Percentiles rank a stretch among this genome's conserved stretches.
Conservation (phyloP, 2,797 vertebrate genomes). For the Bradypodion ventrale region DNA sequence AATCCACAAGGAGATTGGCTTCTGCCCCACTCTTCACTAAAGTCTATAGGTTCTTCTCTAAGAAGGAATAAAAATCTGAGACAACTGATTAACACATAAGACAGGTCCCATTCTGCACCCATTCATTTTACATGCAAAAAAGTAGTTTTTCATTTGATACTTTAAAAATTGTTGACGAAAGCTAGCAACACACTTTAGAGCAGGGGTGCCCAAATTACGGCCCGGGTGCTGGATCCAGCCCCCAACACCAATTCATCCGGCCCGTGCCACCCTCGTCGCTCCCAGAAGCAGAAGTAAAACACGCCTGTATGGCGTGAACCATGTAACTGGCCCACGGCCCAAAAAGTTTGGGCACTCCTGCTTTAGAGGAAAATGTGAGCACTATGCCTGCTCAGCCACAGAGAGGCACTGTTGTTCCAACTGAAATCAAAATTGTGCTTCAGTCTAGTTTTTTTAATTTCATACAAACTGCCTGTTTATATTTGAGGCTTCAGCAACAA, state of each 20-base stretch:
- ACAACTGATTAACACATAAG: neutral
- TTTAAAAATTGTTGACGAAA: neutral
- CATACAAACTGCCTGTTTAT: neutral
- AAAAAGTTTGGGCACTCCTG: no score
- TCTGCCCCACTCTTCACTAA: neutral
- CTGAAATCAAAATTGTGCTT: neutral
- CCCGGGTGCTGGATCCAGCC: no score
- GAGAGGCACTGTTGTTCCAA: conserved; percentile 31
- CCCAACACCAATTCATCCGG: no score
- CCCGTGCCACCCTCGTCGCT: no score
- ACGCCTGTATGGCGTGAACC: no score
- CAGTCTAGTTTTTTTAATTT: neutral
- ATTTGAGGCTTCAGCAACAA: neutral
- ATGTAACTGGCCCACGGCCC: no score
- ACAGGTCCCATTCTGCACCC: neutral
- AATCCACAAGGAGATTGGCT: neutral
- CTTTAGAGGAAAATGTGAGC: no score
- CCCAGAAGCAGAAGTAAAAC: no score
- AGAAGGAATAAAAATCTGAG: neutral
- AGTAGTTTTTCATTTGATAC: neutral
- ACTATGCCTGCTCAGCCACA: conserved; percentile 3
- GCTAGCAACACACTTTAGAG: neutral
- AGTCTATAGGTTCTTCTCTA: neutral
- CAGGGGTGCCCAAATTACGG: no score
- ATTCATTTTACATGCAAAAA: neutral